A percentile compares a stretch with the other conserved stretches of the same genome.
phyloP scores from a whole-genome alignment of 1,140 invertebrate species.

The Drosophila tani region DNA sequence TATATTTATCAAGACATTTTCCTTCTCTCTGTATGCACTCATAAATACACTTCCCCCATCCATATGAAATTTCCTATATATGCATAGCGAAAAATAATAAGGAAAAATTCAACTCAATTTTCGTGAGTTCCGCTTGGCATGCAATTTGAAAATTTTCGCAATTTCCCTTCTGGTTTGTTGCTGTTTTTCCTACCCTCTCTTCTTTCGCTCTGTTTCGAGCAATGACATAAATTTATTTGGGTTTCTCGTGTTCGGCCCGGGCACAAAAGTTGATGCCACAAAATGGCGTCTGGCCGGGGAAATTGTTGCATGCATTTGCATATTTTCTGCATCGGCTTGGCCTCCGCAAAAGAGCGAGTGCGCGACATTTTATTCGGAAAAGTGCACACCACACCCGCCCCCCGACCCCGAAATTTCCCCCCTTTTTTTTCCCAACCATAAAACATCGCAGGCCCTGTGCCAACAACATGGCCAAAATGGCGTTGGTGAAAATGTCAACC shows the following conservation, averaged over 20 bases:
- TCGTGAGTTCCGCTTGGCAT: slow-evolving; percentile 51
- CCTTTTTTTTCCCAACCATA: slow-evolving; percentile 16
- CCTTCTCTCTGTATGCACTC: slow-evolving; percentile 1
- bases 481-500: slow-evolving; percentile 64
- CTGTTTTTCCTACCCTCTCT: slow-evolving; percentile 22
- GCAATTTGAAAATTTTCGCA: slow-evolving; percentile 56
- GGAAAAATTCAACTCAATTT: slow-evolving; percentile 52
- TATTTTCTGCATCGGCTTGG: slow-evolving; percentile 65
- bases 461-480: slow-evolving; percentile 59
- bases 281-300: slow-evolving; percentile 65
- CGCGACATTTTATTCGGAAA: slow-evolving; percentile 76
- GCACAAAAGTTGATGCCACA: slow-evolving; percentile 58
- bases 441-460: slow-evolving; percentile 31
- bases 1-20: background rate
- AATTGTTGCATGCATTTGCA: slow-evolving; percentile 74
- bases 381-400: slow-evolving; percentile 36
- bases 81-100: slow-evolving; percentile 38
- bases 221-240: slow-evolving; percentile 71
- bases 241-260: slow-evolving; percentile 57
- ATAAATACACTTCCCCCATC: background rate
- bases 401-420: background rate
- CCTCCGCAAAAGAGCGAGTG: slow-evolving; percentile 50
- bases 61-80: slow-evolving; percentile 18
- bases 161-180: slow-evolving; percentile 50
- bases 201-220: slow-evolving; percentile 38